phyloP scores from a whole-genome alignment of 2,888 invertebrate genomes.

The Gandaritis pyraliata region DNA sequence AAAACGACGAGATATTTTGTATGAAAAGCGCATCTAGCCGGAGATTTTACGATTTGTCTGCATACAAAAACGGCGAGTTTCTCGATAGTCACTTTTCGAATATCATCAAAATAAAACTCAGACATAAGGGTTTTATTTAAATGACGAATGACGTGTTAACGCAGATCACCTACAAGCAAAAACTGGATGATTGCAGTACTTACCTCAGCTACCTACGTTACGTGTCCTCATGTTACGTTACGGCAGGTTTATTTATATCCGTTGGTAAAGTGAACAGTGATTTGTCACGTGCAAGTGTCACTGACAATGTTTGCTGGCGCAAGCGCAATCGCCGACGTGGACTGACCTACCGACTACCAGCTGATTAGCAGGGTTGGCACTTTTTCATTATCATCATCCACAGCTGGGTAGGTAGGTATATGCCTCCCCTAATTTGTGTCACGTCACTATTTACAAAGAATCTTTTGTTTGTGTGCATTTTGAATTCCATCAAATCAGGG shows the following conservation, averaged over 20 bases:
- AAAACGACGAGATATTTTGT: too few species aligned
- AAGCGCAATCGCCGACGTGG: conserved; percentile 46
- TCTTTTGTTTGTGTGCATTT: neutral
- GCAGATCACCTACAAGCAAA: too few species aligned
- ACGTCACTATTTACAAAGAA: neutral
- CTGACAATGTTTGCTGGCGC: conserved; percentile 41
- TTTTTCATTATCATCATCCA: too few species aligned
- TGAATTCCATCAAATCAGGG: neutral
- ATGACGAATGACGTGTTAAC: neutral
- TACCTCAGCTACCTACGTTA: too few species aligned
- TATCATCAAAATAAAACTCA: too few species aligned
- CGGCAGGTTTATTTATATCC: conserved; percentile 52
- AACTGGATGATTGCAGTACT: too few species aligned
- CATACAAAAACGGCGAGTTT: too few species aligned
- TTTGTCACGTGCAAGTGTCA: conserved; percentile 48
- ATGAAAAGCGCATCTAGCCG: too few species aligned
- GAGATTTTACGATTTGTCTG: too few species aligned
- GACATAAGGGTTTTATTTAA: neutral
- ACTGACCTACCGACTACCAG: conserved; percentile 45
- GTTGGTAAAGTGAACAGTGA: conserved; percentile 42
- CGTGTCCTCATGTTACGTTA: conserved; percentile 8
- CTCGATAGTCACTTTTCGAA: too few species aligned
- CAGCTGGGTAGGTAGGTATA: too few species aligned
- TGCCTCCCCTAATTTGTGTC: too few species aligned
- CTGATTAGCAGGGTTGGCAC: conserved; percentile 33